These are phyloP conservation scores for Heterohyrax brucei DNA, from an alignment of 2,797 vertebrate species.

Conservation along the genomic window DNA sequence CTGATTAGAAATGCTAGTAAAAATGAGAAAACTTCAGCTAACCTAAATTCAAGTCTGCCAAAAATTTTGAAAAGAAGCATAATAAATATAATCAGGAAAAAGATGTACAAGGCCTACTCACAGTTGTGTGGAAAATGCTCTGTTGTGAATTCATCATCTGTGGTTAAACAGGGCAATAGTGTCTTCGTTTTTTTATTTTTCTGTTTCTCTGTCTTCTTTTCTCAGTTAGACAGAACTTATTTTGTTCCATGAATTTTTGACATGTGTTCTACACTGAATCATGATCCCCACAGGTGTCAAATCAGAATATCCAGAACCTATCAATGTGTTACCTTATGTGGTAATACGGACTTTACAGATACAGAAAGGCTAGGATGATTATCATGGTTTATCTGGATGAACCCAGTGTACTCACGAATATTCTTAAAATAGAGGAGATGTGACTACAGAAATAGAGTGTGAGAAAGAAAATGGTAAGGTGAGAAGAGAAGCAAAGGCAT, in stretches of 20 bases:
- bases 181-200: background rate
- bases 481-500: background rate
- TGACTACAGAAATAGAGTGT: background rate
- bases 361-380: background rate
- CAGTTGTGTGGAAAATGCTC: background rate
- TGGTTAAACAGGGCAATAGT: background rate
- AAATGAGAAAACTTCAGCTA: background rate
- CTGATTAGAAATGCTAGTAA: background rate
- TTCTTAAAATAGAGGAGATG: background rate
- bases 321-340: background rate
- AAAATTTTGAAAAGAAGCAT: background rate
- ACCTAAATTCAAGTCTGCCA: background rate
- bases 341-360: background rate
- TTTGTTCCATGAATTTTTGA: background rate
- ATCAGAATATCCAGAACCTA: background rate
- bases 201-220: background rate
- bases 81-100: background rate
- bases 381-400: background rate
- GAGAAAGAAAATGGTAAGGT: background rate
- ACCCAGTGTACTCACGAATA: background rate
- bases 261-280: background rate
- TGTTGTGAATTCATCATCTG: background rate
- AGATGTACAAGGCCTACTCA: background rate
- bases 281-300: background rate
- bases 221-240: background rate